Evolutionary conservation across 1,140 invertebrate genomes (phyloP), one percentile per base, ranked within the genome.

Genomic region (Anoplophora glabripennis): DNA sequence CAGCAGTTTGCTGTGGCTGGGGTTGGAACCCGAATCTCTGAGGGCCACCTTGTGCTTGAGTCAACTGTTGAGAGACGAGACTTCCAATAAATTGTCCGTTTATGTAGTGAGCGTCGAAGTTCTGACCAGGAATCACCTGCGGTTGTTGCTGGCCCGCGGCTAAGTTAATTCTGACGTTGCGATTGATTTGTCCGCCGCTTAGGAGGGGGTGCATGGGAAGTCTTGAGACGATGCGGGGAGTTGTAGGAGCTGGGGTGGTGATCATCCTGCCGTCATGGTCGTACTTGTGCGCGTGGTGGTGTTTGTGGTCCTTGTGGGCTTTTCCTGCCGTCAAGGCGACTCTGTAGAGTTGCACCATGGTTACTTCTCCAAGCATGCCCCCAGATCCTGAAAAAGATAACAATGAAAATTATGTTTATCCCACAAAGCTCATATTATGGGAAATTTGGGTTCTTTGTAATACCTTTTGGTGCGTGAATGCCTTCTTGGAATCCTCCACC

Each of bases 251-350:
- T 37, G 82, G 81, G 0, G 84, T 84, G 17, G 83, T 82, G 40
- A 86, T 76, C 11, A 81, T 81, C n/a, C 72, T 77, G 1, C 86
- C 86, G 59, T 90, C 85, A 65, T 90, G 88, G 64, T 86, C 85
- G 64, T 85, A 89, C 61, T 88, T 85, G 67, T 90, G 88, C 0
- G 81, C 89, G 68, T 91, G 89, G 68, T 91, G 89, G 64, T 91
- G 89, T 68, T 91, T 91, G 74, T 91, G 89, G 68, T 90, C 88
- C 51, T 84, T 86, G 71, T 91, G 89, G 0, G 89, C 89, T 75
- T 91, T 91, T 0, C 89, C 89, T 1, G 89, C 89, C 1, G 86
- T 88, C 36, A 92, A 72, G 0, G 89, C 89, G 0, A 90, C 86
- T 35, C 81, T 83, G 72, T 91, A 91, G 1, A 92, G 72, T 70